Percentiles rank a stretch among this genome's conserved stretches.
phyloP scores from a whole-genome alignment of 2,888 invertebrate genomes.

The Macroteleia sp. region DNA sequence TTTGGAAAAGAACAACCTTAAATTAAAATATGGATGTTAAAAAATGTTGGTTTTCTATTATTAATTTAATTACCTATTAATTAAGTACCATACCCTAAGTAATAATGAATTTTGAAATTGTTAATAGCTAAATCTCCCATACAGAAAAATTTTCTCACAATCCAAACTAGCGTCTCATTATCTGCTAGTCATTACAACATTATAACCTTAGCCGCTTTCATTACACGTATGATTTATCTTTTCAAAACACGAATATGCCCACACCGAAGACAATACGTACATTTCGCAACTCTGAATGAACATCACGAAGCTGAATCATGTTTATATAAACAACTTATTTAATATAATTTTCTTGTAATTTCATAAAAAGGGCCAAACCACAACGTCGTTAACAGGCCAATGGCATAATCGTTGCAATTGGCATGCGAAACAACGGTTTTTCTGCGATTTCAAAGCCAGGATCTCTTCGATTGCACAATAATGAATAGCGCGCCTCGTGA shows the following conservation, averaged over 20 bases:
- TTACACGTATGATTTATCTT: slow-evolving; percentile 13
- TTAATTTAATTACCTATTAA: too few species aligned
- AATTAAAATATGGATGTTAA: too few species aligned
- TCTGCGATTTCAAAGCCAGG: slow-evolving; percentile 37
- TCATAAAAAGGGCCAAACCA: slow-evolving; percentile 16
- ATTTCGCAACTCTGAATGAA: slow-evolving; percentile 5
- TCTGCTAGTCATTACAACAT: slow-evolving; percentile 7
- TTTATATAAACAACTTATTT: slow-evolving; percentile 32
- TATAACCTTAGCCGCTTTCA: slow-evolving; percentile 4
- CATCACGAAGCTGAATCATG: slow-evolving; percentile 24
- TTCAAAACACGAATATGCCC: slow-evolving; percentile 2
- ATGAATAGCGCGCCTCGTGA: slow-evolving; percentile 31
- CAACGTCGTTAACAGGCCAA: slow-evolving; percentile 39
- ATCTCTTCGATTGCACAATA: slow-evolving; percentile 51
- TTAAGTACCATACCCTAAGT: too few species aligned
- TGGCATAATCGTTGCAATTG: slow-evolving; percentile 33
- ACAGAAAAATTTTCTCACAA: too few species aligned
- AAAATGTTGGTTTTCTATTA: too few species aligned
- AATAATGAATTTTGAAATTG: too few species aligned
- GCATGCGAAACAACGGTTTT: slow-evolving; percentile 30
- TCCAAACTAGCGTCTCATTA: too few species aligned
- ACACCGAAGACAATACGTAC: slow-evolving; percentile 7
- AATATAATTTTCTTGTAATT: slow-evolving; percentile 30
- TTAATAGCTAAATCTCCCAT: too few species aligned
- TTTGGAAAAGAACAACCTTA: too few species aligned